These are phyloP conservation scores for Xenopus laevis DNA, from an alignment of 2,113 vertebrate genomes.

Conservation along the genomic window DNA sequence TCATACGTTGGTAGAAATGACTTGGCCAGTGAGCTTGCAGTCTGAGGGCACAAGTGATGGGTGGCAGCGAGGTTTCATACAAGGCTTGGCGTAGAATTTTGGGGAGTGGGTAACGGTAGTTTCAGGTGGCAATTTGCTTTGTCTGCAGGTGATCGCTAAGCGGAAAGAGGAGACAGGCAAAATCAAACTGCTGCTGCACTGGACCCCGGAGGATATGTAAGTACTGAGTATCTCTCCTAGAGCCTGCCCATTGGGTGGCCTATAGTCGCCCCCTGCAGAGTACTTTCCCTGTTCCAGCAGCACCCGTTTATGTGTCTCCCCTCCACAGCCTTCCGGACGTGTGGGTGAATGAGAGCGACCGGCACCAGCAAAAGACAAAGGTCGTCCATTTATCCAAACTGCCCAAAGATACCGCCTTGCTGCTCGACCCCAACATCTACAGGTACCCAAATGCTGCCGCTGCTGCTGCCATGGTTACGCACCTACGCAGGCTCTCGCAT, in stretches of 20 bases:
- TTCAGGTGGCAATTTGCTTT: too few relatives aligned
- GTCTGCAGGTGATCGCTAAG: conserved; percentile 85
- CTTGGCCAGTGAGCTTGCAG: too few relatives aligned
- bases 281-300: too few relatives aligned
- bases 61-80: too few relatives aligned
- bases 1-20: too few relatives aligned
- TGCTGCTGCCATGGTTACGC: too few relatives aligned
- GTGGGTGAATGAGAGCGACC: conserved; percentile 93
- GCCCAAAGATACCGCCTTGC: conserved; percentile 89
- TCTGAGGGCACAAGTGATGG: too few relatives aligned
- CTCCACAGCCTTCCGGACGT: conserved; percentile 84
- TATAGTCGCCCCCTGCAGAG: too few relatives aligned
- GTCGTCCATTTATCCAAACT: conserved; percentile 94
- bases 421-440: conserved; percentile 95
- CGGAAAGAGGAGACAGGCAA: conserved; percentile 97
- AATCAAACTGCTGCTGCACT: conserved; percentile 93
- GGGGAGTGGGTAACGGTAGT: too few relatives aligned
- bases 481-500: too few relatives aligned
- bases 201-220: conserved; percentile 98
- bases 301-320: conserved; percentile 60
- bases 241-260: too few relatives aligned
- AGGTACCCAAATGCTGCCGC: conserved; percentile 64
- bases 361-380: conserved; percentile 91
- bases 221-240: conserved; percentile 54
- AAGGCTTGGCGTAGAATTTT: too few relatives aligned